These are phyloP conservation scores for Pteropus rufus DNA, from an alignment of 2,797 vertebrate species.

Conservation along the genomic window DNA sequence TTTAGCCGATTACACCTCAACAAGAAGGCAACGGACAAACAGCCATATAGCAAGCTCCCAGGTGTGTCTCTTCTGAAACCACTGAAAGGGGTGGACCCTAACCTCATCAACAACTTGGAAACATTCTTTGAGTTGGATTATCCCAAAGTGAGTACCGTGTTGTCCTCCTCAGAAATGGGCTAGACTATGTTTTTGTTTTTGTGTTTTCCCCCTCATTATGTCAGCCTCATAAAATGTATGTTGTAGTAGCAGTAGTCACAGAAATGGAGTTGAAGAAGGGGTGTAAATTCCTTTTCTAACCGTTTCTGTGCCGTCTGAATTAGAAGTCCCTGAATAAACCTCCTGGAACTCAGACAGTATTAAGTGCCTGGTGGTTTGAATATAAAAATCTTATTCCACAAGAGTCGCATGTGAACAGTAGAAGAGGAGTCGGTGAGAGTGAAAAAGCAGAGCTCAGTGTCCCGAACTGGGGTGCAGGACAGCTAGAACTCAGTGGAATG, in stretches of 20 bases:
- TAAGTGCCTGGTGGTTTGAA: not conserved
- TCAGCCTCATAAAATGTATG: not conserved
- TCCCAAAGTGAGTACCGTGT: constrained; percentile 88
- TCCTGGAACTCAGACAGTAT: not conserved
- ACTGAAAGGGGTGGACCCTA: constrained; percentile 94
- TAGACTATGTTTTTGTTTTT: too few species aligned
- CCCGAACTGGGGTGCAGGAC: not conserved
- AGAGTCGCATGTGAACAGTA: not conserved
- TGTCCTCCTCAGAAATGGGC: not conserved
- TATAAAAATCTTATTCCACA: not conserved
- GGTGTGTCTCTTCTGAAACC: constrained; percentile 97
- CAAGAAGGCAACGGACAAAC: constrained; percentile 89
- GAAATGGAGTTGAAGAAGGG: not conserved
- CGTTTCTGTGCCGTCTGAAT: not conserved
- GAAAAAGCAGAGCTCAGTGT: not conserved
- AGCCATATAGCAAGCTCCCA: constrained; percentile 90
- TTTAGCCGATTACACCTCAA: constrained; percentile 93
- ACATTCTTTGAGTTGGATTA: constrained; percentile 98
- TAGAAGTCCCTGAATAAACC: not conserved
- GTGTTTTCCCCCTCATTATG: not conserved
- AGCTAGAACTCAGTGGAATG: not conserved
- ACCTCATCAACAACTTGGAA: constrained; percentile 96
- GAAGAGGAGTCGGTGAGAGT: not conserved
- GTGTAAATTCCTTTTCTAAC: not conserved
- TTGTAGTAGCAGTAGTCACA: not conserved